phyloP scores from a whole-genome alignment of 2,888 invertebrate species.

The Dorcus hopei region DNA sequence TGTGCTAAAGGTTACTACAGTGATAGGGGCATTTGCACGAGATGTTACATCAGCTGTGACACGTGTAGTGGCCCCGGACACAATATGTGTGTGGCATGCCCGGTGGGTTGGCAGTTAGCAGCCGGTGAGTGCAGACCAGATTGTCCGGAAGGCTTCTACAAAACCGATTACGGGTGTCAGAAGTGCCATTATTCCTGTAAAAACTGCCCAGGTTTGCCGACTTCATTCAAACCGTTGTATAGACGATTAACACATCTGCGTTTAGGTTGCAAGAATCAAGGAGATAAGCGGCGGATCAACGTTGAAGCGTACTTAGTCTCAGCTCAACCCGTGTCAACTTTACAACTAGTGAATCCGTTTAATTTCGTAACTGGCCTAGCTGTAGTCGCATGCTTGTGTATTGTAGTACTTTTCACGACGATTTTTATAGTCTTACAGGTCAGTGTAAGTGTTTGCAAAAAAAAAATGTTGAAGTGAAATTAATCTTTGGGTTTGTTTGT shows the following conservation, averaged over 20 bases:
- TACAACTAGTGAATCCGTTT: conserved; percentile 53
- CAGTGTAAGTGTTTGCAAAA: conserved; percentile 24
- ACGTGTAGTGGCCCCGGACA: conserved; percentile 82
- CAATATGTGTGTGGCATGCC: conserved; percentile 83
- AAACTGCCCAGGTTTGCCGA: conserved; percentile 72
- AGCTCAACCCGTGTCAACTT: conserved; percentile 46
- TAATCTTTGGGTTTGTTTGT: conserved; percentile 18
- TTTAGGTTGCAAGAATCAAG: conserved; percentile 46
- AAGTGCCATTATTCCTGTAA: conserved; percentile 87
- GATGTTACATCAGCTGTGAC: conserved; percentile 80
- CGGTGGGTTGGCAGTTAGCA: conserved; percentile 74
- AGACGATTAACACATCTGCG: not conserved
- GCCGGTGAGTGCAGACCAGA: conserved; percentile 82
- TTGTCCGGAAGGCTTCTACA: conserved; percentile 84
- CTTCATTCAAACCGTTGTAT: not conserved
- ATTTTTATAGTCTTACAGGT: conserved; percentile 75
- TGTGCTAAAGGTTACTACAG: conserved; percentile 83
- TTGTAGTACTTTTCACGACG: conserved; percentile 66
- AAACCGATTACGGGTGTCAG: conserved; percentile 76
- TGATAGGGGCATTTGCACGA: conserved; percentile 76
- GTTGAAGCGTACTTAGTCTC: conserved; percentile 47
- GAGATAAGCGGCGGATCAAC: conserved; percentile 47
- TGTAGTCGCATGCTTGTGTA: conserved; percentile 65
- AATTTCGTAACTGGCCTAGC: conserved; percentile 66
- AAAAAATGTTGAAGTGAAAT: too few relatives aligned